Percentiles rank a stretch among this genome's conserved stretches.
These are phyloP conservation scores for Vannuccia rotundouncinata DNA, from an alignment of 2,888 invertebrate genomes.

Conservation along the genomic window DNA sequence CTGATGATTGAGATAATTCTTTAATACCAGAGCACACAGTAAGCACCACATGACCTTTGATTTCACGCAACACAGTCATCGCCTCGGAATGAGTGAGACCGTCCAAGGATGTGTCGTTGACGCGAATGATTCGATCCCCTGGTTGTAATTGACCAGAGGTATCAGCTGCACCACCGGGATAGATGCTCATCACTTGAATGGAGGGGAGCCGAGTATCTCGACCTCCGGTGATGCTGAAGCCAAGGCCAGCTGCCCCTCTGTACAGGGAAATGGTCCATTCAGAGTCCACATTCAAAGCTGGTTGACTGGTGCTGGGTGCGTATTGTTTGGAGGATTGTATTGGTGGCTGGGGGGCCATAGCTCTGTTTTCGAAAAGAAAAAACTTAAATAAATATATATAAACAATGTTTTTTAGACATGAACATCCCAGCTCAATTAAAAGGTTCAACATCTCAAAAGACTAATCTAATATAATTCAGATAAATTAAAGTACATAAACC, in stretches of 20 bases:
- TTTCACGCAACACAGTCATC: not conserved
- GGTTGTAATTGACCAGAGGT: constrained; percentile 77
- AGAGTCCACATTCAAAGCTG: not conserved
- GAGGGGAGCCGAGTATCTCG: not conserved
- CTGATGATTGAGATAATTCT: too few relatives aligned
- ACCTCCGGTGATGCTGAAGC: not conserved
- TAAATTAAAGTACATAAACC: too few relatives aligned
- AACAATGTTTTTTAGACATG: too few relatives aligned
- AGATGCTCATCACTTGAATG: not conserved
- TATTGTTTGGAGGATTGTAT: too few relatives aligned
- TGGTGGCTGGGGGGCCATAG: not conserved
- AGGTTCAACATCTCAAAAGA: too few relatives aligned
- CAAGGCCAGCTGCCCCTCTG: not conserved
- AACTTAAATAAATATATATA: too few relatives aligned
- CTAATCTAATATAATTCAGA: too few relatives aligned
- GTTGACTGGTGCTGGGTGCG: not conserved
- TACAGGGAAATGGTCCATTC: not conserved
- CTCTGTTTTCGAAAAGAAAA: too few relatives aligned
- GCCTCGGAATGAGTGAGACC: not conserved
- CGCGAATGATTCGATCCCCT: constrained; percentile 80
- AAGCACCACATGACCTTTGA: not conserved
- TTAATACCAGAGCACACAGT: too few relatives aligned
- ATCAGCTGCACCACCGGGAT: constrained; percentile 70
- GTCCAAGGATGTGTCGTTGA: constrained; percentile 64
- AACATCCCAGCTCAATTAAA: too few relatives aligned